phyloP scores from a whole-genome alignment of 2,888 invertebrate genomes.

The Paralinhomoeus sp. region DNA sequence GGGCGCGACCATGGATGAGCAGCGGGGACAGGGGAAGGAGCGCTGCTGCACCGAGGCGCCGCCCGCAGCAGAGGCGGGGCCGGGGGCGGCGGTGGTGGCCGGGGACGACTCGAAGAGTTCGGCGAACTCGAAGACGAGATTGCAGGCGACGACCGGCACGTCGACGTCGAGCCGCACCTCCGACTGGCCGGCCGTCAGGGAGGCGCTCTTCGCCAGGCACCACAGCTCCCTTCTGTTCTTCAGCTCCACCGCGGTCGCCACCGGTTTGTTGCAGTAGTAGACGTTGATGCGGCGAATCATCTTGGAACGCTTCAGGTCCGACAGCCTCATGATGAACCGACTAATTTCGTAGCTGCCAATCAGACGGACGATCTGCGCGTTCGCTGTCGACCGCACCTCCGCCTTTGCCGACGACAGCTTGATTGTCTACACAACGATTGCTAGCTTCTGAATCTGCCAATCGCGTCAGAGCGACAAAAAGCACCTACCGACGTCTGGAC shows the following conservation, averaged over 20 bases:
- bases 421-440: conserved; percentile 4
- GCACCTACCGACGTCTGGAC: conserved; percentile 36
- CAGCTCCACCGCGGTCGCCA: conserved; percentile 84
- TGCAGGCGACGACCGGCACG: conserved; percentile 84
- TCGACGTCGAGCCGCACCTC: conserved; percentile 80
- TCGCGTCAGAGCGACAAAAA: neutral
- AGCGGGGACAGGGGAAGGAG: conserved; percentile 25
- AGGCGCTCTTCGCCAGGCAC: conserved; percentile 85
- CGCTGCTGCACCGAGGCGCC: conserved; percentile 62
- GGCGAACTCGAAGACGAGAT: conserved; percentile 90
- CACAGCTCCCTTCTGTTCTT: conserved; percentile 61
- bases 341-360: conserved; percentile 77
- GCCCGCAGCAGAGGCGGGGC: conserved; percentile 62
- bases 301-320: conserved; percentile 75
- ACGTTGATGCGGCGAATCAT: conserved; percentile 61
- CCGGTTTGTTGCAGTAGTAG: conserved; percentile 75
- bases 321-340: neutral
- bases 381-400: conserved; percentile 91
- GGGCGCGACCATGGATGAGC: conserved; percentile 83
- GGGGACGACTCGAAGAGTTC: conserved; percentile 91
- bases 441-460: neutral
- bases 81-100: conserved; percentile 63
- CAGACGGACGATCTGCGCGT: conserved; percentile 85
- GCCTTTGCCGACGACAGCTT: conserved; percentile 24
- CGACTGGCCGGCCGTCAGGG: conserved; percentile 65